Conservation (phyloP, 2,113 vertebrate species). For the Saccopteryx leptura region DNA sequence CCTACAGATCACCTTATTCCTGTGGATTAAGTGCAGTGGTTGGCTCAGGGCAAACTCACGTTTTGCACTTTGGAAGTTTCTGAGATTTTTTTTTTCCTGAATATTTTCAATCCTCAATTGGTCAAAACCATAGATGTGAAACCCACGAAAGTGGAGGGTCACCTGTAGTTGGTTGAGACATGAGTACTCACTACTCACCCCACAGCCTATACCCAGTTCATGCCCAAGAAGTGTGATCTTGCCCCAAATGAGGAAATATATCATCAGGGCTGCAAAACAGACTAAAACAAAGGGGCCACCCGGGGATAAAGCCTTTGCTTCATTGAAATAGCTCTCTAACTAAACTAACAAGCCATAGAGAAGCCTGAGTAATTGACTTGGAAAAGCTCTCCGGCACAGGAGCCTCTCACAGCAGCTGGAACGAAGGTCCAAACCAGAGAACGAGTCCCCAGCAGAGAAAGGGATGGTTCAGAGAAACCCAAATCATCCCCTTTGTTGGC, state of each 20-base stretch:
- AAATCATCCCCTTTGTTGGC: constrained; percentile 65
- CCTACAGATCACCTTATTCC: background rate
- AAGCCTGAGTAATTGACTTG: constrained; percentile 54
- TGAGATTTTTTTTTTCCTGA: background rate
- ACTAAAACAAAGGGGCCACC: background rate
- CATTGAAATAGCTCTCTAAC: background rate
- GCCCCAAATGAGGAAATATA: background rate
- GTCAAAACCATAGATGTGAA: background rate
- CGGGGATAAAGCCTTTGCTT: background rate
- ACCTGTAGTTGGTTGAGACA: background rate
- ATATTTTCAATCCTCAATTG: background rate
- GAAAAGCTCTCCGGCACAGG: constrained; percentile 36
- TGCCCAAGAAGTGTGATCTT: background rate
- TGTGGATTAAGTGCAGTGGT: too few species aligned
- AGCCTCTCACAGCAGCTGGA: constrained; percentile 48
- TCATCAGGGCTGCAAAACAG: background rate
- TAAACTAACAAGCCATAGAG: constrained; percentile 33
- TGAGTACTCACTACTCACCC: background rate
- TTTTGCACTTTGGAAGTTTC: background rate
- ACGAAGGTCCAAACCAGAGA: background rate
- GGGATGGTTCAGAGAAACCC: constrained; percentile 1
- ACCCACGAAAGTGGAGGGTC: too few species aligned
- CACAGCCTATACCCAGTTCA: background rate
- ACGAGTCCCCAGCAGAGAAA: constrained; percentile 56
- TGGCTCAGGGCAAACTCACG: background rate